phyloP scores from a whole-genome alignment of 2,113 vertebrate genomes.

The Trematocara stigmaticum region DNA sequence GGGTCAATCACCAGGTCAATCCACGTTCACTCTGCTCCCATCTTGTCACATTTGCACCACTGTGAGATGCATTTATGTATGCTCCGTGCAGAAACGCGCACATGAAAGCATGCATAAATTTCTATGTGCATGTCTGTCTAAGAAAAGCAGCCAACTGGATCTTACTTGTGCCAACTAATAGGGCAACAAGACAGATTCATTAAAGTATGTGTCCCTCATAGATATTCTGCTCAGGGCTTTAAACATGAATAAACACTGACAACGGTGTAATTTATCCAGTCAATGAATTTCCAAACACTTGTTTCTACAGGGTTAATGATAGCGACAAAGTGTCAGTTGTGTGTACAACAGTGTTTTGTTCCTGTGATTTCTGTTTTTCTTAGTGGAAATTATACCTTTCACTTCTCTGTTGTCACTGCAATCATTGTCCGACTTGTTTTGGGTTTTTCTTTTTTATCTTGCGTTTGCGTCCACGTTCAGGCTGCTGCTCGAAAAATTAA shows the following conservation, averaged over 20 bases:
- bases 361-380: not conserved
- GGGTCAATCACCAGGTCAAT: not conserved
- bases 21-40: not conserved
- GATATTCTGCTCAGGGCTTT: not conserved
- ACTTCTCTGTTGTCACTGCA: not conserved
- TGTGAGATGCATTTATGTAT: not conserved
- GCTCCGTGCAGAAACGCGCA: not conserved
- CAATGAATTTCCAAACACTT: not conserved
- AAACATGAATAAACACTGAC: conserved; percentile 30
- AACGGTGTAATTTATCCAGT: conserved; percentile 28
- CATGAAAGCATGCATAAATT: not conserved
- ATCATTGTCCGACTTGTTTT: not conserved
- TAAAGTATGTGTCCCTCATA: conserved; percentile 3
- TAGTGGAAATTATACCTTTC: conserved; percentile 10
- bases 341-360: not conserved
- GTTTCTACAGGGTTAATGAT: conserved; percentile 8
- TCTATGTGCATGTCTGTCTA: not conserved
- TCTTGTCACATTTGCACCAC: not conserved
- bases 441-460: not conserved
- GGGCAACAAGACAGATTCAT: conserved; percentile 18
- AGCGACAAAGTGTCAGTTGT: not conserved
- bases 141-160: conserved; percentile 20
- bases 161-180: conserved; percentile 10
- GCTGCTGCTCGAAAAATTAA: not conserved
- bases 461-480: not conserved